Evolutionary conservation across 2,797 vertebrate species (phyloP).

Genomic region (Chloroceryle inda): DNA sequence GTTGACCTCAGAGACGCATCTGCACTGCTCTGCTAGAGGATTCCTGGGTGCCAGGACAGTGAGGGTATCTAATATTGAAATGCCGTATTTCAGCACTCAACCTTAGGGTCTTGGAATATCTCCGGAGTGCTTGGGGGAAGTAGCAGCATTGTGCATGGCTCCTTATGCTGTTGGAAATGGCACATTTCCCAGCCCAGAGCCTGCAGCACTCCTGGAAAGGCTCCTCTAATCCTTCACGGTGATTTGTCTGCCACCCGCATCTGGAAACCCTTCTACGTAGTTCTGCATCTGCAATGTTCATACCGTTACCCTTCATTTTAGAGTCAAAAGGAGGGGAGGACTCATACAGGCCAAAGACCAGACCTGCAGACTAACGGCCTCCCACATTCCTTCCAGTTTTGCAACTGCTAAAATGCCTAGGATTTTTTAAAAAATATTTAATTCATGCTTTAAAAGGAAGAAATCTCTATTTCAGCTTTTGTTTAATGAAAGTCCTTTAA

Average conservation of each 20-base stretch:
- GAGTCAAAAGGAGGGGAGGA: not conserved
- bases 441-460: not conserved
- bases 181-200: not conserved
- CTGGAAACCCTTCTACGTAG: not conserved
- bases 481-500: not conserved
- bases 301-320: not conserved
- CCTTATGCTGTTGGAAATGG: not conserved
- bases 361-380: not conserved
- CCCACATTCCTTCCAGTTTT: not conserved
- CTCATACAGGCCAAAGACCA: not conserved
- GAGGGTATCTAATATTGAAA: not conserved
- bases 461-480: not conserved
- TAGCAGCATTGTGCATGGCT: not conserved
- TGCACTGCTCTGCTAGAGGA: not conserved
- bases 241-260: slow-evolving; percentile 1
- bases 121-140: not conserved
- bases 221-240: not conserved
- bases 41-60: not conserved
- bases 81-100: not conserved
- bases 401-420: not conserved
- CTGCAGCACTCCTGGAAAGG: not conserved
- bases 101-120: not conserved
- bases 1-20: not conserved
- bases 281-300: not conserved
- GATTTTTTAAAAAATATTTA: not conserved